Percentiles rank a stretch among this genome's conserved stretches.
These are phyloP conservation scores for Eretmocerus hayati DNA, from an alignment of 2,888 invertebrate genomes.

Conservation along the genomic window DNA sequence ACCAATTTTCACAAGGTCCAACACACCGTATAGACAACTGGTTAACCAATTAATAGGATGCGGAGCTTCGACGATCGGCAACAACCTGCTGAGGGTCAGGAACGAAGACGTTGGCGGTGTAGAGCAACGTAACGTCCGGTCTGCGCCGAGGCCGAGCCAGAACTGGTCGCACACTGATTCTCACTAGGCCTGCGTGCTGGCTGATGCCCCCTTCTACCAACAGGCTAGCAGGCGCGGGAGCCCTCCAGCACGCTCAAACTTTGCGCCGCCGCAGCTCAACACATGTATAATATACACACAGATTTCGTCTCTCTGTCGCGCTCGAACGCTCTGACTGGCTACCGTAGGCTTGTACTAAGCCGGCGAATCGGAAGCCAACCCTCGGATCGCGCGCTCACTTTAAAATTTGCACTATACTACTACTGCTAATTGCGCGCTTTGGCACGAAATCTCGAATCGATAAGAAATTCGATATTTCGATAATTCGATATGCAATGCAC, in stretches of 20 bases:
- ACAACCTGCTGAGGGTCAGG: no score
- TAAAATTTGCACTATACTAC: neutral
- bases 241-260: neutral
- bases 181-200: no score
- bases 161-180: slow-evolving; percentile 30
- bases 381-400: no score
- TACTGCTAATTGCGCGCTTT: neutral
- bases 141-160: slow-evolving; percentile 21
- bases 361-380: no score
- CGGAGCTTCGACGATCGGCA: no score
- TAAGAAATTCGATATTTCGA: no score
- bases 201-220: slow-evolving; percentile 25
- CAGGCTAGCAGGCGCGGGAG: slow-evolving; percentile 10
- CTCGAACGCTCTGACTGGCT: slow-evolving; percentile 6
- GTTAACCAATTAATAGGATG: no score
- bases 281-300: no score
- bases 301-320: slow-evolving; percentile 10
- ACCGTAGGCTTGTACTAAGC: neutral
- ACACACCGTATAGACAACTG: no score
- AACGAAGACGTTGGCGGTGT: neutral
- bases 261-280: slow-evolving; percentile 17
- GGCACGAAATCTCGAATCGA: neutral
- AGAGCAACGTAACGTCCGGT: neutral
- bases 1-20: no score
- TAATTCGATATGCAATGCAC: no score